Evolutionary conservation across 2,888 invertebrate genomes (phyloP).

Genomic region (Alviniconcha strummeri): DNA sequence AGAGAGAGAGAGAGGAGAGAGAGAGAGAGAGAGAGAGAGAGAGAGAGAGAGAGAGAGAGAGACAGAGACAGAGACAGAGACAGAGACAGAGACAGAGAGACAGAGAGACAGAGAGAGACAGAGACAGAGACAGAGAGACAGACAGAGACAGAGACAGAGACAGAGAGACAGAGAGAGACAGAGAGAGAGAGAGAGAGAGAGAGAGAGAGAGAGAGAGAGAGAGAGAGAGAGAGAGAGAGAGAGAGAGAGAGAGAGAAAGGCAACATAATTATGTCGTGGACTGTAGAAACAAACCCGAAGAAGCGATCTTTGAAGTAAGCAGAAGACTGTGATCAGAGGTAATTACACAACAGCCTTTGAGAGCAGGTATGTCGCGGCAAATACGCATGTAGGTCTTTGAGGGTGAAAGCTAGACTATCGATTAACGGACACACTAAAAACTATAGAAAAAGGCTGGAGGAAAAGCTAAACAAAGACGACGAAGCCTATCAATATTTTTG

Average conservation of each 20-base stretch:
- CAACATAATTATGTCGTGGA: no score
- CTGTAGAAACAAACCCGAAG: no score
- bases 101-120: not conserved
- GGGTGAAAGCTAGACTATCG: no score
- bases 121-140: constrained; percentile 5
- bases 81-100: constrained; percentile 13
- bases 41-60: constrained; percentile 15
- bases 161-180: not conserved
- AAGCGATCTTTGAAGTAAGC: no score
- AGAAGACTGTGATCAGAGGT: no score
- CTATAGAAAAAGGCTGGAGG: no score
- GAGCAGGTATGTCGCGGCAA: no score
- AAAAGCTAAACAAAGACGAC: no score
- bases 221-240: not conserved
- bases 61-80: constrained; percentile 17
- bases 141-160: constrained; percentile 13
- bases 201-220: not conserved
- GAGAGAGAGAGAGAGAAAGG: not conserved
- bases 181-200: not conserved
- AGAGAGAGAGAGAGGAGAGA: not conserved
- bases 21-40: constrained; percentile 12
- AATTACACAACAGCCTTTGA: no score
- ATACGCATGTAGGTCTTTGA: no score
- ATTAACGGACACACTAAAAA: no score
- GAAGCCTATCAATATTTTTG: no score